These are phyloP conservation scores for Xiphophorus birchmanni DNA, from an alignment of 2,797 vertebrate genomes.

Conservation along the genomic window DNA sequence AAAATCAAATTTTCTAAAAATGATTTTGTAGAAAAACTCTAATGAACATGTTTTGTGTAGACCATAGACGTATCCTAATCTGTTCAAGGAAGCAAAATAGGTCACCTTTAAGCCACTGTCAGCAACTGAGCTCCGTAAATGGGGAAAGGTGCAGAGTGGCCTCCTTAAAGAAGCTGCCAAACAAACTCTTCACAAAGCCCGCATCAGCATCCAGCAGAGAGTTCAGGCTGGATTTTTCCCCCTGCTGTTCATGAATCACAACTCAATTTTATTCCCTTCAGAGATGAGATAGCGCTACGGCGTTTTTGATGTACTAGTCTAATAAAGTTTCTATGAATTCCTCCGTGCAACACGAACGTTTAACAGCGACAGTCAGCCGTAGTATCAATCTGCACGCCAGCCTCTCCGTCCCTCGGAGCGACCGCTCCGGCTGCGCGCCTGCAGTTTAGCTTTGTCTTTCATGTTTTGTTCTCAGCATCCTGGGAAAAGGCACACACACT, in stretches of 20 bases:
- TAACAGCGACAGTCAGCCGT: conserved; percentile 6
- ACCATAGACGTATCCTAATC: too few species aligned
- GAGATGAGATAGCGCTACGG: conserved; percentile 28
- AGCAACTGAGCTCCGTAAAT: conserved; percentile 25
- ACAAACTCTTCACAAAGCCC: conserved; percentile 24
- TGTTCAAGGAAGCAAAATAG: too few species aligned
- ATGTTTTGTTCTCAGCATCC: conserved; percentile 41
- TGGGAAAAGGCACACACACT: conserved; percentile 24
- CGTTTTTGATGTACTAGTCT: conserved; percentile 48
- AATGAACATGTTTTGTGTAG: too few species aligned
- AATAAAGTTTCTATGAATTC: conserved; percentile 46
- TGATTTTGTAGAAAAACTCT: too few species aligned
- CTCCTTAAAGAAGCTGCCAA: conserved; percentile 25
- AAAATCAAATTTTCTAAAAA: too few species aligned
- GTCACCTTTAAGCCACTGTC: conserved; percentile 8
- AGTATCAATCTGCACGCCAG: not conserved
- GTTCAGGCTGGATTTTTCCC: conserved; percentile 35
- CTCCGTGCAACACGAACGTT: conserved; percentile 27
- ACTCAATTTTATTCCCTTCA: conserved; percentile 41
- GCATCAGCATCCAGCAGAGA: conserved; percentile 44
- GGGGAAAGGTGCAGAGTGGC: conserved; percentile 27
- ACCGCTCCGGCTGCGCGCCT: conserved; percentile 28
- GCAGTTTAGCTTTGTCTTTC: conserved; percentile 42
- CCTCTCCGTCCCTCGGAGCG: conserved; percentile 3
- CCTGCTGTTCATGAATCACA: conserved; percentile 48